Base-by-base conservation (phyloP, 2,888 invertebrate species). In the Habrosyne pyritoides region DNA sequence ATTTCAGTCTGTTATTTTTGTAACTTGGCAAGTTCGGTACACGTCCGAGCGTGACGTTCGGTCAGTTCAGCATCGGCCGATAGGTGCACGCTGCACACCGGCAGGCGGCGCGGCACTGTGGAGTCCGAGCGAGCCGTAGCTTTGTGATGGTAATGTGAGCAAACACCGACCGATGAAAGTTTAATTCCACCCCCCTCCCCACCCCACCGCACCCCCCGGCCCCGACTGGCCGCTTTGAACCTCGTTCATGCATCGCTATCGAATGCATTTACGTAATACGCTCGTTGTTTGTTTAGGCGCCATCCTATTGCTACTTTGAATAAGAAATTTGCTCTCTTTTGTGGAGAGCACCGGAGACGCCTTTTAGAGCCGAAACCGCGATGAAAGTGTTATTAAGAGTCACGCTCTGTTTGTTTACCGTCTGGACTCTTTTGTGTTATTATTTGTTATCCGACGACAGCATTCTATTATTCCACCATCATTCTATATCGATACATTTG, bases 231-330 rank as follows among this genome's bases (percentile, higher is more conserved):
- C 63, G 56, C 14, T 56, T 60, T 72, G 36, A 42, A 18, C 54
- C 61, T 47, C 47, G 53, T 73, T 79, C 81, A 74, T 81, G 82
- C 82, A 79, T 79, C 68, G 71, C 70, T 64, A 79, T 76, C 73
- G 77, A 75, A 75, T 78, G 82, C 85, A 76, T 80, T 79, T 76
- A 74, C 80, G 81, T 77, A 79, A 81, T 77, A 79, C 71, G 73
- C 55, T 49, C 65, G 55, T 47, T 88, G 86, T 89, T 89, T 83
- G 83, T 84, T 87, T 85, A 89, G 89, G 89, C 83, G 75, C 84
- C 77, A 67, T 42, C 76, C 77, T 87, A 87, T 87, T 86, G 89
- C 88, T 83, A 84, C 87, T 89, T 87, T 86, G 82, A 87, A 89
- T 89, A 87, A 84, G 78, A 84, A 67, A 86, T 85, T 80, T 73